phyloP scores from a whole-genome alignment of 2,888 invertebrate species.

The Caenorhabditis wallacei region DNA sequence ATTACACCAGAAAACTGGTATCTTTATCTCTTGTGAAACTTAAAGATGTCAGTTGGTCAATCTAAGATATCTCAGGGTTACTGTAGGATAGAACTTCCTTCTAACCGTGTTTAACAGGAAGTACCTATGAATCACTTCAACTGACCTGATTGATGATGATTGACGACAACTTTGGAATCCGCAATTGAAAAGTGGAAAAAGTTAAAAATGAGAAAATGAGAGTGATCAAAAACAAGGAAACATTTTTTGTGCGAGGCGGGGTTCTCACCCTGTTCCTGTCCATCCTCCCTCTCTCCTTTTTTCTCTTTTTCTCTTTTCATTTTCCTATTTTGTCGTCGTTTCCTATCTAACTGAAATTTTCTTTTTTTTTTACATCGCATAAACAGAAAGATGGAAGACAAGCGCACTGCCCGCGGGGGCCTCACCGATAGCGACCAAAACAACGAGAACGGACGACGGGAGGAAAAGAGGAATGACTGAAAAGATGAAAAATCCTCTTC shows the following conservation, averaged over 20 bases:
- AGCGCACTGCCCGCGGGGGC: constrained; percentile 12
- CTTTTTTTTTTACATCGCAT: constrained; percentile 24
- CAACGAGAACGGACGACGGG: not conserved
- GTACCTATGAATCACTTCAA: not conserved
- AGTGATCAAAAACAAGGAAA: constrained; percentile 51
- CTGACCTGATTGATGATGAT: constrained; percentile 10
- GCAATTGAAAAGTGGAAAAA: constrained; percentile 8
- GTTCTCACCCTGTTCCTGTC: constrained; percentile 34
- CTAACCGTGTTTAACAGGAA: not conserved
- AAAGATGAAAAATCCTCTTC: constrained; percentile 36
- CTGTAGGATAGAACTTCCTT: too few relatives aligned
- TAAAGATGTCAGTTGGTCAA: not conserved
- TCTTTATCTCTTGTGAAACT: constrained; percentile 3
- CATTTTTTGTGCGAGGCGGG: constrained; percentile 32
- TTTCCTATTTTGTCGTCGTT: constrained; percentile 36
- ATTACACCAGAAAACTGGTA: constrained; percentile 24
- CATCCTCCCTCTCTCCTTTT: constrained; percentile 16
- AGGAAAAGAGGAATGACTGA: constrained; percentile 34
- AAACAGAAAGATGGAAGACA: constrained; percentile 43
- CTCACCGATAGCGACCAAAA: constrained; percentile 35
- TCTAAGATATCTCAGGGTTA: not conserved
- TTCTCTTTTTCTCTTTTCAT: constrained; percentile 11
- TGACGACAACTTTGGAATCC: not conserved
- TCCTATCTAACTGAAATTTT: constrained; percentile 47
- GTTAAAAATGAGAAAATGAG: constrained; percentile 32